These are phyloP conservation scores for Osmerus eperlanus DNA, from an alignment of 2,113 vertebrate species.

Conservation along the genomic window DNA sequence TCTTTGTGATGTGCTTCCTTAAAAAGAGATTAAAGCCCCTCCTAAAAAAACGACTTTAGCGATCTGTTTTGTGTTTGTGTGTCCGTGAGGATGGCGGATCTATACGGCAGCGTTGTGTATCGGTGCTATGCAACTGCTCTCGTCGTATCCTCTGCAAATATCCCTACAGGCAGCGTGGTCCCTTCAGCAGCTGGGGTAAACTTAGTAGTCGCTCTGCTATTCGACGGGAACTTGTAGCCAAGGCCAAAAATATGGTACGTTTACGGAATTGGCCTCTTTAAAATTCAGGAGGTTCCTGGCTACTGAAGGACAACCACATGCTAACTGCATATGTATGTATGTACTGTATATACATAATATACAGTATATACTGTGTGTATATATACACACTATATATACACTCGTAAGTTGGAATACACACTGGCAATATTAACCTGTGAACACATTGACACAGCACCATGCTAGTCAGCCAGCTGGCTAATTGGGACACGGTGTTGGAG, in stretches of 20 bases:
- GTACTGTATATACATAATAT: too few species aligned
- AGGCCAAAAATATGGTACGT: neutral
- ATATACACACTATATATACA: slow-evolving; percentile 1
- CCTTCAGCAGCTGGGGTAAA: slow-evolving; percentile 6
- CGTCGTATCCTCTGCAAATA: neutral
- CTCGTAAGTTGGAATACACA: slow-evolving; percentile 16
- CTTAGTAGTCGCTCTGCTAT: slow-evolving; percentile 2
- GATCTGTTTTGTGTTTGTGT: slow-evolving; percentile 46
- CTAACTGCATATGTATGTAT: neutral
- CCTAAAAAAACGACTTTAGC: slow-evolving; percentile 63
- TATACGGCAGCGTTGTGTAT: slow-evolving; percentile 13
- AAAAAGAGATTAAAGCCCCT: slow-evolving; percentile 63
- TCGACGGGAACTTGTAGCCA: slow-evolving; percentile 3
- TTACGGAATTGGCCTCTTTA: slow-evolving; percentile 8
- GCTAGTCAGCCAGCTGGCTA: slow-evolving; percentile 52
- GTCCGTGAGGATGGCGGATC: slow-evolving; percentile 32
- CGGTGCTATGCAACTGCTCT: neutral
- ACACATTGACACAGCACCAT: slow-evolving; percentile 41
- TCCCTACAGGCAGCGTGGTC: neutral
- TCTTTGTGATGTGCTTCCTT: slow-evolving; percentile 71
- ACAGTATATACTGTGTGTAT: too few species aligned
- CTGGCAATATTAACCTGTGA: slow-evolving; percentile 37
- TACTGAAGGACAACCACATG: neutral
- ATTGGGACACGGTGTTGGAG: slow-evolving; percentile 67
- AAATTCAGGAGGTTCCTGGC: slow-evolving; percentile 10